Conservation (phyloP, 2,888 invertebrate species). For the Spicauda simplicius region DNA sequence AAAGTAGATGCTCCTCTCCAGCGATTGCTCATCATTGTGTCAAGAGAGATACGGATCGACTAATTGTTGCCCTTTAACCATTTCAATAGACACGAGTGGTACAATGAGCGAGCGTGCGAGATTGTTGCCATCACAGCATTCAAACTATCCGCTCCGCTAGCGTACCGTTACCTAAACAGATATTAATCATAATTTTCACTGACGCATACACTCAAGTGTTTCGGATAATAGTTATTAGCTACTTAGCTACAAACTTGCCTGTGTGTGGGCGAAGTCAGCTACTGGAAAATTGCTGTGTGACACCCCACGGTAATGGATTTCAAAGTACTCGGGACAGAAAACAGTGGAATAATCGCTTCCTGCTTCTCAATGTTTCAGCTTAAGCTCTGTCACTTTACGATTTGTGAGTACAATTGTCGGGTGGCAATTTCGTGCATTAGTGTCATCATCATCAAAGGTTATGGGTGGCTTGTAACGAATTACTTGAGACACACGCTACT, state of each 20-base stretch:
- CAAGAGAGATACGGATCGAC: slow-evolving; percentile 58
- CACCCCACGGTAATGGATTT: slow-evolving; percentile 79
- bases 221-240: slow-evolving; percentile 82
- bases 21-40: slow-evolving; percentile 50
- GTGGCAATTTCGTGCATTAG: slow-evolving; percentile 43
- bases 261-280: slow-evolving; percentile 77
- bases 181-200: slow-evolving; percentile 85
- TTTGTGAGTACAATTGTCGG: slow-evolving; percentile 39
- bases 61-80: slow-evolving; percentile 70
- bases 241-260: slow-evolving; percentile 63
- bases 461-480: slow-evolving; percentile 48
- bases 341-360: slow-evolving; percentile 80
- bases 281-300: slow-evolving; percentile 83
- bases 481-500: slow-evolving; percentile 12
- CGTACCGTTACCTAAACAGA: slow-evolving; percentile 80
- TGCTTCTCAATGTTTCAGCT: slow-evolving; percentile 49
- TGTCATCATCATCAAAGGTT: slow-evolving; percentile 43
- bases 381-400: slow-evolving; percentile 44
- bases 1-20: slow-evolving; percentile 48
- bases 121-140: slow-evolving; percentile 32
- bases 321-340: slow-evolving; percentile 75
- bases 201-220: slow-evolving; percentile 72
- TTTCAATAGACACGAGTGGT: slow-evolving; percentile 56
- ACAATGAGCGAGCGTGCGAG: slow-evolving; percentile 50
- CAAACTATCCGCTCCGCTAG: slow-evolving; percentile 52